Percentiles rank a stretch among this genome's conserved stretches.
phyloP scores from a whole-genome alignment of 2,888 invertebrate species.

The Apocheima hispidaria region DNA sequence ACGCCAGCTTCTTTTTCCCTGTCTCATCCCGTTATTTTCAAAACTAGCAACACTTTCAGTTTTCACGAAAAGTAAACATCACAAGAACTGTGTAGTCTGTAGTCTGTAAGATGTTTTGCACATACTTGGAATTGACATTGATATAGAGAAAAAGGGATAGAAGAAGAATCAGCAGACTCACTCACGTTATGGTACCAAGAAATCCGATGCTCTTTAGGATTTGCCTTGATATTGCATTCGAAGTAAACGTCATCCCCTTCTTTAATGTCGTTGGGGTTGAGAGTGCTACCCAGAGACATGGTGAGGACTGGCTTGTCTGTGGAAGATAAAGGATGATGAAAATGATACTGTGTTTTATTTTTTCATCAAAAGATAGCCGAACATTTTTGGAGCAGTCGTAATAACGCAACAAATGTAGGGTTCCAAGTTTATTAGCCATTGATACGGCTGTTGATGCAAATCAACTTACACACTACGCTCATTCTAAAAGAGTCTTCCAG shows the following conservation, averaged over 20 bases:
- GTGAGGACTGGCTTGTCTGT: conserved; percentile 74
- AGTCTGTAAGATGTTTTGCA: too few species aligned
- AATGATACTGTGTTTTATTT: neutral
- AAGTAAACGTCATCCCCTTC: conserved; percentile 97
- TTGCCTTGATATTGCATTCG: conserved; percentile 94
- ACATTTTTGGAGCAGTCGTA: neutral
- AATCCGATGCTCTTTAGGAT: conserved; percentile 93
- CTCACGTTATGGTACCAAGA: conserved; percentile 96
- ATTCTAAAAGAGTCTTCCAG: conserved; percentile 93
- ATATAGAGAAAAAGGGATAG: neutral
- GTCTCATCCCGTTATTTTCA: too few species aligned
- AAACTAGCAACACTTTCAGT: too few species aligned
- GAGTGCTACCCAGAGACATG: conserved; percentile 92
- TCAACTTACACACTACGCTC: conserved; percentile 95
- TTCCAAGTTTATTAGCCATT: too few species aligned
- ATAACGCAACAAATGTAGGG: too few species aligned
- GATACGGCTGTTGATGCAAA: too few species aligned
- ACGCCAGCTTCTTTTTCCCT: too few species aligned
- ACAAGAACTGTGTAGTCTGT: neutral
- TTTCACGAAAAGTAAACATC: too few species aligned
- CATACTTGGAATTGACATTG: too few species aligned
- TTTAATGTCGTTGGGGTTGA: conserved; percentile 95
- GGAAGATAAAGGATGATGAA: neutral
- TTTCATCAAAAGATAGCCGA: neutral
- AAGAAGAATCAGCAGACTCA: conserved; percentile 58